Base-by-base conservation (phyloP, 1,140 invertebrate genomes). In the Neodiprion fabricii region DNA sequence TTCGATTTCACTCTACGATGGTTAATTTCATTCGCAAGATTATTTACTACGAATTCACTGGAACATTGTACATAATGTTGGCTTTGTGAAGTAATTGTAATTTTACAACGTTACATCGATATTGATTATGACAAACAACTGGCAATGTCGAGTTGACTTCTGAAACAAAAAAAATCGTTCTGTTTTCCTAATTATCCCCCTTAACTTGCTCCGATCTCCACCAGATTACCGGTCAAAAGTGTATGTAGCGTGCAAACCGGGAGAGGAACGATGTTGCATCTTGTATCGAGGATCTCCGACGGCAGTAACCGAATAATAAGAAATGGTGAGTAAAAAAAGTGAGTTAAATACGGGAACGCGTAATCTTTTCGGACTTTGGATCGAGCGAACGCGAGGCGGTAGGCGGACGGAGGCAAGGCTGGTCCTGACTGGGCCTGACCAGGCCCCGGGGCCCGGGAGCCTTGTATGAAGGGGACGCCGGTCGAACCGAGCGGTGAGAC, bases 381-480 rank as follows among this genome's bases (percentile, higher is more conserved):
- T 61, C 53, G 53, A 17, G 53, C 28, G 28, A 40, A 5, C n/a
- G n/a, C 65, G 70, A 65, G 70, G 48, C 48, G 72, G n/a, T 14
- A 49, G 48, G n/a, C n/a, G 74, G 70, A 65, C 48, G 73, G 70
- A 70, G 67, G 70, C 11, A 48, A 7, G 69, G 70, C 21, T 61
- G 40, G 70, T 68, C 53, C 23, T 23, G 53, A 48, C 67, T 48
- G 40, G 70, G 72, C 66, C 23, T 48, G 53, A 48, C 67, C 70
- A 12, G 70, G 72, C 66, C 72, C 72, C 28, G 14, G 28, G 72
- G 72, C 61, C 71, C 72, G 66, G 74, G 66, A 73, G 71, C 68
- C 49, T 49, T 69, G 68, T 50, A 14, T 50, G 73, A 69, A 69
- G 67, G 67, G 67, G 12, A 69, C 67, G 53, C 53, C 53, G 53